phyloP scores from a whole-genome alignment of 2,888 invertebrate genomes.

The Protodeltote pygarga region DNA sequence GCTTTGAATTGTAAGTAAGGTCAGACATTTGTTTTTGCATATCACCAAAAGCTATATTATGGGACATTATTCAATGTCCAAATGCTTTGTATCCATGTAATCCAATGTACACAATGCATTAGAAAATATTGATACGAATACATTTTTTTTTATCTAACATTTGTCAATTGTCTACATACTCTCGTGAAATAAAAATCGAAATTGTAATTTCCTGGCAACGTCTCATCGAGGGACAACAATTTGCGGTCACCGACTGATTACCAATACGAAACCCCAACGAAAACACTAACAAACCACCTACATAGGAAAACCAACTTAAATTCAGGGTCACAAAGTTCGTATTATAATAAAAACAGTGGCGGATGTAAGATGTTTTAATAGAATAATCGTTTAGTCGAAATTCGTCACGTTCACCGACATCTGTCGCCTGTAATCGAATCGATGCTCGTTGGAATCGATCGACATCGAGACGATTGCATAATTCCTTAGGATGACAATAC shows the following conservation, averaged over 20 bases:
- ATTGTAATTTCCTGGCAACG: slow-evolving; percentile 85
- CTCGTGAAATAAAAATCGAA: slow-evolving; percentile 83
- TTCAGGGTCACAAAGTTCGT: slow-evolving; percentile 20
- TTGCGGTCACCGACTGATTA: slow-evolving; percentile 86
- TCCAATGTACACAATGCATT: too few relatives aligned
- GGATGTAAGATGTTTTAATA: slow-evolving; percentile 55
- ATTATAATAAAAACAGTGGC: slow-evolving; percentile 17
- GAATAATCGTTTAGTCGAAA: slow-evolving; percentile 74
- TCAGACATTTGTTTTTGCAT: too few relatives aligned
- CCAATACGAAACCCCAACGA: slow-evolving; percentile 74
- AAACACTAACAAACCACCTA: slow-evolving; percentile 55
- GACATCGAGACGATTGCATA: slow-evolving; percentile 79
- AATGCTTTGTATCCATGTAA: too few relatives aligned
- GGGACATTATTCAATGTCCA: too few relatives aligned
- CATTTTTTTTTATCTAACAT: slow-evolving; percentile 46
- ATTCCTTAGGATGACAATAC: slow-evolving; percentile 85
- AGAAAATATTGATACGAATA: too few relatives aligned
- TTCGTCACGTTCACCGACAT: slow-evolving; percentile 86
- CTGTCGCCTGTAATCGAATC: slow-evolving; percentile 85
- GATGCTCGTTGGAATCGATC: slow-evolving; percentile 70
- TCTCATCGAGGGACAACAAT: slow-evolving; percentile 86
- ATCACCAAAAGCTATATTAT: too few relatives aligned
- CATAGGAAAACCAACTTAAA: slow-evolving; percentile 51
- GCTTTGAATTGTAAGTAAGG: too few relatives aligned
- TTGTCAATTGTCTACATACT: slow-evolving; percentile 60